Evolutionary conservation across 1,140 invertebrate species (phyloP).

Genomic region (Drosophila murphyi): DNA sequence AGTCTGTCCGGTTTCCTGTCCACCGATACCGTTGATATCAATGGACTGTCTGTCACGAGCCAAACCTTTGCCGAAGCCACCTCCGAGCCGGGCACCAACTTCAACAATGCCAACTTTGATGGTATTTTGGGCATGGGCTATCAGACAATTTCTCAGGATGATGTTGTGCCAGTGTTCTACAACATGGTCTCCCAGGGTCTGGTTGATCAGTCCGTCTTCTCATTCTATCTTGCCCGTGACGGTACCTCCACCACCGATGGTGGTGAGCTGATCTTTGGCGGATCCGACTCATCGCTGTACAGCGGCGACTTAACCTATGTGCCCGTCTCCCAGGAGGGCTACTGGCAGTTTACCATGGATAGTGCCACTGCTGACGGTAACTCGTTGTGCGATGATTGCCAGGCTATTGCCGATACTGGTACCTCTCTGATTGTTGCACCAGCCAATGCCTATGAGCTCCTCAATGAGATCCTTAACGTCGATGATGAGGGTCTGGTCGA

Average conservation of each 20-base stretch:
- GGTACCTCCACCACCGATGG: slow-evolving; percentile 85
- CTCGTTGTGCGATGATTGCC: slow-evolving; percentile 84
- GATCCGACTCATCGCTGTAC: slow-evolving; percentile 66
- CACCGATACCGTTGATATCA: slow-evolving; percentile 90
- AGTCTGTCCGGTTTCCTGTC: slow-evolving; percentile 97
- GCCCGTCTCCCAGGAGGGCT: slow-evolving; percentile 72
- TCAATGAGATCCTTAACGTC: slow-evolving; percentile 24
- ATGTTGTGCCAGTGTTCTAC: slow-evolving; percentile 96
- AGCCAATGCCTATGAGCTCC: slow-evolving; percentile 1
- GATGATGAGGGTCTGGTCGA: slow-evolving; percentile 40
- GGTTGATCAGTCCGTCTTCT: slow-evolving; percentile 93
- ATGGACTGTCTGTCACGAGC: slow-evolving; percentile 88
- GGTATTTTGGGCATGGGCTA: slow-evolving; percentile 98
- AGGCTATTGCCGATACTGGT: slow-evolving; percentile 91
- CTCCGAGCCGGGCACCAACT: slow-evolving; percentile 94
- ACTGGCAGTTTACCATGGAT: slow-evolving; percentile 83
- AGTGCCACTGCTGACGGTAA: slow-evolving; percentile 51
- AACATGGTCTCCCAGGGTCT: slow-evolving; percentile 95
- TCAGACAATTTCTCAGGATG: slow-evolving; percentile 93
- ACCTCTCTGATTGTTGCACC: slow-evolving; percentile 91
- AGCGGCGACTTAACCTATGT: slow-evolving; percentile 71
- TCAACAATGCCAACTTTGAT: slow-evolving; percentile 97
- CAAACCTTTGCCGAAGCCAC: slow-evolving; percentile 99
- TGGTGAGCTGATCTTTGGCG: slow-evolving; percentile 78
- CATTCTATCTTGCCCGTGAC: slow-evolving; percentile 93